Percentiles rank a stretch among this genome's conserved stretches.
These are phyloP conservation scores for Lophura nycthemera DNA, from an alignment of 2,113 vertebrate genomes.

Conservation along the genomic window DNA sequence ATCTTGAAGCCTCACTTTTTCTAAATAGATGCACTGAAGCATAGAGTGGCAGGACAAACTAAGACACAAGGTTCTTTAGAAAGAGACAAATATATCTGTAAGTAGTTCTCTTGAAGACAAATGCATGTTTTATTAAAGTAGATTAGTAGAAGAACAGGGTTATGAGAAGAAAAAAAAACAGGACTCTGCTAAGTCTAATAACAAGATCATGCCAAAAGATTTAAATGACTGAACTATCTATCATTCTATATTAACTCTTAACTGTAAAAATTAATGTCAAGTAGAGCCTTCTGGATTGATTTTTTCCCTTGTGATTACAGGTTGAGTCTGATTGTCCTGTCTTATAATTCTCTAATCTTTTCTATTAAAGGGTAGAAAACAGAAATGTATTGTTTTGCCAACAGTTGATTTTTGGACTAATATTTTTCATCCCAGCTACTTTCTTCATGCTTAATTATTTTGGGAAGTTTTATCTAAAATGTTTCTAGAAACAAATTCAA, in stretches of 20 bases:
- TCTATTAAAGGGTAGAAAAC: neutral
- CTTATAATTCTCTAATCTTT: neutral
- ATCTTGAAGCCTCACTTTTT: neutral
- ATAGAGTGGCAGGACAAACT: neutral
- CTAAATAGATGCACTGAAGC: neutral
- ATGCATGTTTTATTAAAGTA: neutral
- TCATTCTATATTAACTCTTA: neutral
- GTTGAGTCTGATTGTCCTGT: neutral
- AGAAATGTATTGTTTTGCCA: neutral
- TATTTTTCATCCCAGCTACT: neutral
- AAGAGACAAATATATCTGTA: neutral
- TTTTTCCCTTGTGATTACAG: neutral
- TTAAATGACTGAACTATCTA: neutral
- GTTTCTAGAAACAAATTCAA: neutral
- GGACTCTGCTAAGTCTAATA: neutral
- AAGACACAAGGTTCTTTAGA: neutral
- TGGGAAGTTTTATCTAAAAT: neutral
- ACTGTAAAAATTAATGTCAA: neutral
- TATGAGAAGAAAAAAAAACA: neutral
- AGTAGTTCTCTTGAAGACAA: neutral
- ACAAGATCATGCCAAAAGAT: neutral
- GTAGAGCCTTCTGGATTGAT: neutral
- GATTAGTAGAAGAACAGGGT: neutral
- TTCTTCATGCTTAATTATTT: neutral
- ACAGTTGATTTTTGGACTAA: neutral